phyloP scores from a whole-genome alignment of 2,888 invertebrate genomes.

The Agriopis aurantiaria region DNA sequence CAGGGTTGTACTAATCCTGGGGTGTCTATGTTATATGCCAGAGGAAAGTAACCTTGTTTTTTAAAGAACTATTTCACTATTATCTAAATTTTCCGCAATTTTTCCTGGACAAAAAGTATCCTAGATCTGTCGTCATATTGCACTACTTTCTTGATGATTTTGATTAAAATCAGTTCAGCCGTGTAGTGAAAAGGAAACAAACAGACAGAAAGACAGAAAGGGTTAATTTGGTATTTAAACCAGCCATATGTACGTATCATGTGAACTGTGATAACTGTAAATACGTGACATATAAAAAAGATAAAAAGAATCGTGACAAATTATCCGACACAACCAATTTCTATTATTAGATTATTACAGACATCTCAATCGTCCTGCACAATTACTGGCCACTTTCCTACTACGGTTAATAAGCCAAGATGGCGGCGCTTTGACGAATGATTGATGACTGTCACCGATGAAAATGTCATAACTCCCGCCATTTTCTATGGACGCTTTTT shows the following conservation, averaged over 20 bases:
- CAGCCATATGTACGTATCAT: not conserved
- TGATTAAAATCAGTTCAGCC: too few relatives aligned
- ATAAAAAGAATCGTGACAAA: conserved; percentile 22
- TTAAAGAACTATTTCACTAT: too few relatives aligned
- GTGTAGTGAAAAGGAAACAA: too few relatives aligned
- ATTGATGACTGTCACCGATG: conserved; percentile 66
- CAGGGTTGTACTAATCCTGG: too few relatives aligned
- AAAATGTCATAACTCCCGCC: conserved; percentile 66
- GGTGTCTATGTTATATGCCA: too few relatives aligned
- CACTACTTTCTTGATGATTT: too few relatives aligned
- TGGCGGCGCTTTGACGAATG: conserved; percentile 74
- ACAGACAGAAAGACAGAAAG: too few relatives aligned
- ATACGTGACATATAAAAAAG: not conserved
- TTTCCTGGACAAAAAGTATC: too few relatives aligned
- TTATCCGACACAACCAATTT: conserved; percentile 39
- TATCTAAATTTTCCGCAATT: not conserved
- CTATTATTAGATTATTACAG: conserved; percentile 61
- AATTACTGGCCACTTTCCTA: conserved; percentile 69
- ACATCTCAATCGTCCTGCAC: conserved; percentile 62
- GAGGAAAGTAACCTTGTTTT: too few relatives aligned
- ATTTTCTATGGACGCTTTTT: conserved; percentile 45
- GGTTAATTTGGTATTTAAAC: too few relatives aligned
- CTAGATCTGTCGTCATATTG: too few relatives aligned
- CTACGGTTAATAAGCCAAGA: conserved; percentile 77
- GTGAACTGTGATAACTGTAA: not conserved